These are phyloP conservation scores for Hypomesus transpacificus DNA, from an alignment of 2,113 vertebrate genomes.

Conservation along the genomic window DNA sequence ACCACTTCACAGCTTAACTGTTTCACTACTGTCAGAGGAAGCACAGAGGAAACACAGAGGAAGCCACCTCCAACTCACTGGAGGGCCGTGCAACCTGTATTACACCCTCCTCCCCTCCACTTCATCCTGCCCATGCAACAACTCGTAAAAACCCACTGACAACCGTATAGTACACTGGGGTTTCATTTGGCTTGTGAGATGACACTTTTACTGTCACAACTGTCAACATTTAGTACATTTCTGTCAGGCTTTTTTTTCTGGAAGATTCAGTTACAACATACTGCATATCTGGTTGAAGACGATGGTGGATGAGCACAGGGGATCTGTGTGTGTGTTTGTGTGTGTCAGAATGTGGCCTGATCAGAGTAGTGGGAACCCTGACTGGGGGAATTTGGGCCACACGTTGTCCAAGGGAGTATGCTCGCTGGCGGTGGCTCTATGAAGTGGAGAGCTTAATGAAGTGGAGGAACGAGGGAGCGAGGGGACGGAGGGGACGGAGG, in stretches of 20 bases:
- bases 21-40: slow-evolving; percentile 33
- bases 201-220: too few species aligned
- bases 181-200: too few species aligned
- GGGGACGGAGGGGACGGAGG: slow-evolving; percentile 42
- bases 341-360: not conserved
- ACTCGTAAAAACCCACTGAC: too few species aligned
- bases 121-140: too few species aligned
- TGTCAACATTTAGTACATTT: too few species aligned
- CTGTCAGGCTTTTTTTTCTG: too few species aligned
- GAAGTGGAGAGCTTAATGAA: slow-evolving; percentile 71
- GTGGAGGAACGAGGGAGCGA: not conserved
- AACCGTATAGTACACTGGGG: too few species aligned
- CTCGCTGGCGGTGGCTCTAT: slow-evolving; percentile 60
- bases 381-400: slow-evolving; percentile 16
- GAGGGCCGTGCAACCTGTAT: not conserved
- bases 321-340: not conserved
- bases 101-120: too few species aligned
- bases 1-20: slow-evolving; percentile 36
- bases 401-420: slow-evolving; percentile 35
- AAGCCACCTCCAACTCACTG: slow-evolving; percentile 20
- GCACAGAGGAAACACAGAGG: slow-evolving; percentile 28
- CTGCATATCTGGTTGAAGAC: too few species aligned
- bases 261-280: too few species aligned
- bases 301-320: not conserved
- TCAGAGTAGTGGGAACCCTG: not conserved